phyloP scores from a whole-genome alignment of 1,140 invertebrate species.

The Panulirus ornatus region DNA sequence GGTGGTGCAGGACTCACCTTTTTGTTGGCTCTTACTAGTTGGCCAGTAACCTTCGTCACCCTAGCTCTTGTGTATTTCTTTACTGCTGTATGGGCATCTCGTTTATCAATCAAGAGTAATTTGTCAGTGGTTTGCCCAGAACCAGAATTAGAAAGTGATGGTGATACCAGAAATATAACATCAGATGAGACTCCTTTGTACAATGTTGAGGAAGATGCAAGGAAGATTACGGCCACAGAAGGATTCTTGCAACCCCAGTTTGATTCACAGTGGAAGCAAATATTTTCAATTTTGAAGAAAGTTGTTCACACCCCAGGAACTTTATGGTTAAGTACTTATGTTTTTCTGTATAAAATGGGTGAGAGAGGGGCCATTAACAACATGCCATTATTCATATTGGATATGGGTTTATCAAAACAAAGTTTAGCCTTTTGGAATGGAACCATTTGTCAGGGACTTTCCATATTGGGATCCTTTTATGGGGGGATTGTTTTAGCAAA shows the following conservation, averaged over 20 bases:
- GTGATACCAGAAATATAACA: background rate
- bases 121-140: background rate
- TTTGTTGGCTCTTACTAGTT: conserved; percentile 25
- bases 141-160: background rate
- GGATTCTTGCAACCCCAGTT: background rate
- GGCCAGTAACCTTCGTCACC: conserved; percentile 42
- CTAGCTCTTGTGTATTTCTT: conserved; percentile 35
- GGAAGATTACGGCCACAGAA: background rate
- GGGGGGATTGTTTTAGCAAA: conserved; percentile 40
- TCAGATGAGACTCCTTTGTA: conserved; percentile 12
- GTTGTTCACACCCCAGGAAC: conserved; percentile 42
- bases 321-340: conserved; percentile 53
- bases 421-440: conserved; percentile 62
- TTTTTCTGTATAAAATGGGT: conserved; percentile 65
- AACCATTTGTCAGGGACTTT: conserved; percentile 57
- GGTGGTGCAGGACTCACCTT: conserved; percentile 58
- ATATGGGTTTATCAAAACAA: conserved; percentile 54
- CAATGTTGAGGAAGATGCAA: background rate
- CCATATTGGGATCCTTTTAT: conserved; percentile 56
- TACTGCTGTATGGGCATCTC: conserved; percentile 18
- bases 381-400: conserved; percentile 57
- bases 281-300: conserved; percentile 48
- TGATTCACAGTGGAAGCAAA: background rate
- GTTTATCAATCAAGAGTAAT: background rate
- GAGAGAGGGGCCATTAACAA: conserved; percentile 68